phyloP scores from a whole-genome alignment of 2,888 invertebrate species.

The Acrobasis consociella region DNA sequence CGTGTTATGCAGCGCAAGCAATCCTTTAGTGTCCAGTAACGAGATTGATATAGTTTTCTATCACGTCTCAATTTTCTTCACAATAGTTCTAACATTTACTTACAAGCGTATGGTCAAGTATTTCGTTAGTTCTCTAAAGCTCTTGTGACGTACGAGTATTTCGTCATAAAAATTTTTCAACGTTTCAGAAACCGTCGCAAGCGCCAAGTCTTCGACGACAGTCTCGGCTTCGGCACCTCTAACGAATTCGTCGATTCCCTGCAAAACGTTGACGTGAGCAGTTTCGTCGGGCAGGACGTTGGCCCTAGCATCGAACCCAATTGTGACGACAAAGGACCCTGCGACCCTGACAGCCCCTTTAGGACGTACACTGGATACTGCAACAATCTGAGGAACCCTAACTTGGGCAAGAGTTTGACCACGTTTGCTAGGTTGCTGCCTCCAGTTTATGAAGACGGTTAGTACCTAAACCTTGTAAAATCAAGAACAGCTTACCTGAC shows the following conservation, averaged over 20 bases:
- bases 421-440: constrained; percentile 93
- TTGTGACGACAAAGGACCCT: constrained; percentile 88
- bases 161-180: neutral
- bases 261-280: constrained; percentile 90
- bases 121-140: too few species aligned
- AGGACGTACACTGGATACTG: constrained; percentile 92
- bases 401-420: constrained; percentile 91
- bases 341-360: constrained; percentile 87
- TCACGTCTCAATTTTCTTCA: too few species aligned
- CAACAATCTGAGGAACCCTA: constrained; percentile 92
- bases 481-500: too few species aligned
- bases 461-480: constrained; percentile 34
- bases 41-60: too few species aligned
- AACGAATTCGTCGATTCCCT: constrained; percentile 90
- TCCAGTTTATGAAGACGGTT: constrained; percentile 93
- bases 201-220: constrained; percentile 87
- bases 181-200: constrained; percentile 82
- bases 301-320: constrained; percentile 85
- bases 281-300: constrained; percentile 85
- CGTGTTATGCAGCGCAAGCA: too few species aligned
- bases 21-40: too few species aligned
- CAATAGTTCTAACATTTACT: too few species aligned
- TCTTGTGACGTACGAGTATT: too few species aligned
- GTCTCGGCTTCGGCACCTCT: constrained; percentile 65
- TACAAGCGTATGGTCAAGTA: too few species aligned